Conservation (phyloP, 2,113 vertebrate species). For the Muntiacus muntjak region DNA sequence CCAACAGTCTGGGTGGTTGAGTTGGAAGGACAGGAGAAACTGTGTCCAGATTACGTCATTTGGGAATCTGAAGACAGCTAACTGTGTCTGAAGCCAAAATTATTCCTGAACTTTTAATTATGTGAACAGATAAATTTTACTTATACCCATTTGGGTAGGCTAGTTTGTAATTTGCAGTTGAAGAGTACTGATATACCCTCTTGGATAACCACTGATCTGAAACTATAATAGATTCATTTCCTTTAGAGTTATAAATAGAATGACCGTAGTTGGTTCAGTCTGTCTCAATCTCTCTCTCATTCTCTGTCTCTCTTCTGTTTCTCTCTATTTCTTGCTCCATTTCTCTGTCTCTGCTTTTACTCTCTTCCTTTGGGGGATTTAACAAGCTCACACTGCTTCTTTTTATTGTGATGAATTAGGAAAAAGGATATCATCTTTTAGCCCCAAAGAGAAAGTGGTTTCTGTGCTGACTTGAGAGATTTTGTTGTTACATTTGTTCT, state of each 20-base stretch:
- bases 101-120: not conserved
- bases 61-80: not conserved
- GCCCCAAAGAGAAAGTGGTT: not conserved
- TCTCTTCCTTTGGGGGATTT: not conserved
- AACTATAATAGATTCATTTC: not conserved
- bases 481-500: not conserved
- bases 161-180: not conserved
- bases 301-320: not conserved
- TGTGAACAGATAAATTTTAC: not conserved
- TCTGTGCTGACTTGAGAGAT: not conserved
- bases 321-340: not conserved
- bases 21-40: not conserved
- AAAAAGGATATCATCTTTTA: not conserved
- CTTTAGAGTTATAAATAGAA: not conserved
- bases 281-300: not conserved
- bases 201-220: not conserved
- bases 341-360: not conserved
- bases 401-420: not conserved
- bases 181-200: not conserved
- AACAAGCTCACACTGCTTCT: not conserved
- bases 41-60: not conserved
- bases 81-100: not conserved
- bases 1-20: not conserved
- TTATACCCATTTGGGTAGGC: not conserved
- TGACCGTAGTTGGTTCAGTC: not conserved